phyloP scores from a whole-genome alignment of 2,113 vertebrate species.

The Myrmophylax atrothorax region DNA sequence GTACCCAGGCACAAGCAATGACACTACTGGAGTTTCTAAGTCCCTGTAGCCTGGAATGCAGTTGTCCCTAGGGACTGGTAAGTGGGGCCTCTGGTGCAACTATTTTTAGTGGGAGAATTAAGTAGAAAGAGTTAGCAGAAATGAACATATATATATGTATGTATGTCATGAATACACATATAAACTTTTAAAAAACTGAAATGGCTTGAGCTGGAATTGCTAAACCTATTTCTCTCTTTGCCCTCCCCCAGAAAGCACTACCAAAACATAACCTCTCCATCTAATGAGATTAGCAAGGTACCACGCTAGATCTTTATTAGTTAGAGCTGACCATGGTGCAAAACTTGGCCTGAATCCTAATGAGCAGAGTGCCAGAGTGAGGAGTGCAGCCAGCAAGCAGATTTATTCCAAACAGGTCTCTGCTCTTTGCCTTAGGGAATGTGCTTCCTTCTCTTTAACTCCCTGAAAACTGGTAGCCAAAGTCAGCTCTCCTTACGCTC shows the following conservation, averaged over 20 bases:
- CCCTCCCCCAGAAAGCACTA: background rate
- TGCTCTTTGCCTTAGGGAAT: background rate
- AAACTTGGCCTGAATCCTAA: background rate
- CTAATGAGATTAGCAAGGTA: constrained; percentile 44
- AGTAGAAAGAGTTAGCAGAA: background rate
- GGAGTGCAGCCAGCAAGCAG: constrained; percentile 31
- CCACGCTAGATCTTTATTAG: constrained; percentile 26
- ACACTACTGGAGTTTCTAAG: fast-evolving
- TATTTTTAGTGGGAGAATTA: background rate
- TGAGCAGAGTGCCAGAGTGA: constrained; percentile 5
- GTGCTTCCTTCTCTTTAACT: background rate
- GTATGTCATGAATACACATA: background rate
- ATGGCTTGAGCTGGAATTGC: background rate
- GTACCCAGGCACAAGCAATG: fast-evolving
- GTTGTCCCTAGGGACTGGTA: background rate
- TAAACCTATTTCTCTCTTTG: background rate
- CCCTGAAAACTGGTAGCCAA: background rate
- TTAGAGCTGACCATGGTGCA: constrained; percentile 44
- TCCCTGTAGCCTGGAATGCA: background rate
- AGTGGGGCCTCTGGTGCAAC: background rate
- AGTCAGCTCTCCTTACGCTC: background rate
- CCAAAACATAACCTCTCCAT: background rate
- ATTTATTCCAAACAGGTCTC: constrained; percentile 39
- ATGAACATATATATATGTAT: background rate
- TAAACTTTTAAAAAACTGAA: background rate